A percentile compares a stretch with the other conserved stretches of the same genome.
Conservation (phyloP, 1,140 invertebrate species). For the Oppia nitens region DNA sequence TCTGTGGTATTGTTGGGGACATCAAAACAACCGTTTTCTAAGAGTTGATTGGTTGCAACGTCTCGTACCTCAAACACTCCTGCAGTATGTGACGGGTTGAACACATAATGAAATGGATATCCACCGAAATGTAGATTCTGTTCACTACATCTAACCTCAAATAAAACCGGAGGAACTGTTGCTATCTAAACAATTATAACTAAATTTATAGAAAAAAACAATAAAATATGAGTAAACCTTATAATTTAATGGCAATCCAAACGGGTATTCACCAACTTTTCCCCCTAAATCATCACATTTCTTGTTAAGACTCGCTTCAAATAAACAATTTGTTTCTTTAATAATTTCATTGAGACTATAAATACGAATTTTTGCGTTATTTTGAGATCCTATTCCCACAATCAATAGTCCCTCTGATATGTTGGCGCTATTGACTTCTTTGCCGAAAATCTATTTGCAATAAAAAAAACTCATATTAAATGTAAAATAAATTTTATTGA, state of each 20-base stretch:
- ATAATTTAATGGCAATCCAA: conserved; percentile 11
- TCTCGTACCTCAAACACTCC: conserved; percentile 4
- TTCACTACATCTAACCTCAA: background rate
- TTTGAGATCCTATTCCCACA: background rate
- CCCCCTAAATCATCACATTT: conserved; percentile 3
- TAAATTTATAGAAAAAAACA: background rate
- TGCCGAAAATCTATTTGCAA: conserved; percentile 8
- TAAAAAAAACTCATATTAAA: no score
- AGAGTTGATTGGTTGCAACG: background rate
- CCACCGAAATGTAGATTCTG: background rate
- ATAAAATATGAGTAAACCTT: background rate
- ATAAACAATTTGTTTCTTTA: background rate
- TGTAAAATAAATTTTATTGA: no score
- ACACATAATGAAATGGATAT: conserved; percentile 8
- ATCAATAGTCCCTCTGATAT: conserved; percentile 7
- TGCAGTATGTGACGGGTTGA: background rate
- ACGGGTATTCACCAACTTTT: conserved; percentile 3
- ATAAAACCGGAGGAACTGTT: conserved; percentile 5
- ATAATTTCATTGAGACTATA: conserved; percentile 7
- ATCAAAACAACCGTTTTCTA: conserved; percentile 1
- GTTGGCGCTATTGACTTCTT: conserved; percentile 2
- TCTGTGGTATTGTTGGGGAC: background rate
- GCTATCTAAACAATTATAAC: background rate
- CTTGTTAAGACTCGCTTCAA: conserved; percentile 1
- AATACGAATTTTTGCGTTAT: background rate